These are phyloP conservation scores for Dendrophyllia cribrosa DNA, from an alignment of 64 coral and sea anemone genomes.

Conservation along the genomic window DNA sequence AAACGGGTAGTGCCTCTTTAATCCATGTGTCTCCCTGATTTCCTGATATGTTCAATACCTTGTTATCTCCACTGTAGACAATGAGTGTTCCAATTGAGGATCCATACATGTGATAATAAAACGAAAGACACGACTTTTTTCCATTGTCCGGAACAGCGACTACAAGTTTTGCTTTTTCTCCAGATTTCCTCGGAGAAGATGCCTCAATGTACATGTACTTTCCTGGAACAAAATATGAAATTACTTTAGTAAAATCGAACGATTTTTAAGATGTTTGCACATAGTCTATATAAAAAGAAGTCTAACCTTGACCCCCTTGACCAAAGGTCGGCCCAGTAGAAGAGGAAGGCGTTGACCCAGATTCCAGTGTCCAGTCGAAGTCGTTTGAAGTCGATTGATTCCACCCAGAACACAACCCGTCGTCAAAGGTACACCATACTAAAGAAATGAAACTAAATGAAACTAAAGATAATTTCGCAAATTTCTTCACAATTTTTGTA, in stretches of 20 bases:
- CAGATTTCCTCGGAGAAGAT: too few relatives aligned
- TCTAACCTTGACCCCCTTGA: background rate
- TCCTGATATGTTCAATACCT: slow-evolving; percentile 8
- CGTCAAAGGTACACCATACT: background rate
- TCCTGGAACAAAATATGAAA: background rate
- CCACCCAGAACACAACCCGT: background rate
- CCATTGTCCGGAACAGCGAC: too few relatives aligned
- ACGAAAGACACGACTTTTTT: background rate
- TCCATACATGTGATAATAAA: slow-evolving; percentile 65
- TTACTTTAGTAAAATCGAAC: too few relatives aligned
- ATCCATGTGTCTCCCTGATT: slow-evolving; percentile 34
- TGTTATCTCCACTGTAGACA: slow-evolving; percentile 28
- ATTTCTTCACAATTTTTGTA: too few relatives aligned
- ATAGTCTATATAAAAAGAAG: too few relatives aligned
- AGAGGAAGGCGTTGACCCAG: background rate
- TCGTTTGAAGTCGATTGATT: background rate
- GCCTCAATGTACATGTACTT: background rate
- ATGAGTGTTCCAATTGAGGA: background rate
- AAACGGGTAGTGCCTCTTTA: background rate
- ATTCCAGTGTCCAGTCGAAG: background rate
- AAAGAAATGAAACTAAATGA: background rate
- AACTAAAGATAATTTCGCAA: background rate
- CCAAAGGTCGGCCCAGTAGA: background rate
- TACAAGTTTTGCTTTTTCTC: too few relatives aligned
- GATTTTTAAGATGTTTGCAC: too few relatives aligned